Evolutionary conservation across 2,113 vertebrate species (phyloP).

Genomic region (Nycticorax nycticorax): DNA sequence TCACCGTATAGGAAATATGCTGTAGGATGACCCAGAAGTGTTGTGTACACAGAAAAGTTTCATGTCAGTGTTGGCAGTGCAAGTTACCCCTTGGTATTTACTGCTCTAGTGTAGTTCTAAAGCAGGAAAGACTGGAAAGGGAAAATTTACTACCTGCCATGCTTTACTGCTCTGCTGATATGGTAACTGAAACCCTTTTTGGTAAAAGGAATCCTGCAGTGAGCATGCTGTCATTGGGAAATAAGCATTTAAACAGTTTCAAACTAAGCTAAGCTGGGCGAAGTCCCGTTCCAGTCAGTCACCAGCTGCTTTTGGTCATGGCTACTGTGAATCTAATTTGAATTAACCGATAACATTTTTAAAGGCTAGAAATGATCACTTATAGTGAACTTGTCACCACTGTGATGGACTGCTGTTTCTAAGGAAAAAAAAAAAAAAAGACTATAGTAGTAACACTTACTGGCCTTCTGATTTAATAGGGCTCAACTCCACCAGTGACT

Average conservation of each 20-base stretch:
- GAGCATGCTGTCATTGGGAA: not conserved
- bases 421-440: not conserved
- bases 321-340: not conserved
- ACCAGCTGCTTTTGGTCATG: not conserved
- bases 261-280: not conserved
- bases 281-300: not conserved
- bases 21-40: slow-evolving; percentile 40
- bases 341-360: not conserved
- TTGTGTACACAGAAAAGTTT: slow-evolving; percentile 12
- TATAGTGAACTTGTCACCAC: not conserved
- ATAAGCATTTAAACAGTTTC: not conserved
- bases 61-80: slow-evolving; percentile 27
- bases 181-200: not conserved
- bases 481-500: slow-evolving; percentile 91
- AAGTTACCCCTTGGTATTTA: slow-evolving; percentile 41
- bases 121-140: slow-evolving; percentile 48
- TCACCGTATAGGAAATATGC: not conserved
- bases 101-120: slow-evolving; percentile 17
- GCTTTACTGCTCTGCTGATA: slow-evolving; percentile 16
- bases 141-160: slow-evolving; percentile 48
- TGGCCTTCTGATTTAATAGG: slow-evolving; percentile 77
- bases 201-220: not conserved
- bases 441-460: slow-evolving; percentile 12
- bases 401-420: not conserved
- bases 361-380: not conserved